These are phyloP conservation scores for Ceratina australensis DNA, from an alignment of 1,140 invertebrate species.

Conservation along the genomic window DNA sequence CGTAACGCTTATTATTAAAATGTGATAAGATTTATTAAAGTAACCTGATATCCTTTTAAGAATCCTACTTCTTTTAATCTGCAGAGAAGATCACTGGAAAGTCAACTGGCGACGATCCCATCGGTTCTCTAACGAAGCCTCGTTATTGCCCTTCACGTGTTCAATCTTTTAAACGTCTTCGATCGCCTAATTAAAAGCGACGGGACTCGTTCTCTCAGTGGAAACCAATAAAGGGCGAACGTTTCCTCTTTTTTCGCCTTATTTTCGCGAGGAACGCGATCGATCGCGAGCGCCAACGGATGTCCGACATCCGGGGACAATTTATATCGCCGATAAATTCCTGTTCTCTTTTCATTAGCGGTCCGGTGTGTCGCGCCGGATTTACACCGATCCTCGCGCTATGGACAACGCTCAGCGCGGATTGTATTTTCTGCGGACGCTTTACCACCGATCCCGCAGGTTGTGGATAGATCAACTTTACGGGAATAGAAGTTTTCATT, in stretches of 20 bases:
- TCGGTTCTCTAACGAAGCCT: constrained; percentile 39
- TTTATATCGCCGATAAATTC: constrained; percentile 77
- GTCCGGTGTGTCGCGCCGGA: constrained; percentile 59
- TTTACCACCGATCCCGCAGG: no score
- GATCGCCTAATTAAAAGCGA: constrained; percentile 59
- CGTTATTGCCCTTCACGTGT: constrained; percentile 32
- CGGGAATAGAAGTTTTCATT: not conserved
- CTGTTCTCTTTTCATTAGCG: constrained; percentile 76
- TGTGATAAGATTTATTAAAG: no score
- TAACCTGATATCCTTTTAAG: no score
- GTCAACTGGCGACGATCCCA: constrained; percentile 5
- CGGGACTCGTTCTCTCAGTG: not conserved
- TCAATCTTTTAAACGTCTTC: constrained; percentile 22
- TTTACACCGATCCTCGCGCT: constrained; percentile 18
- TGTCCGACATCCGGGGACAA: constrained; percentile 58
- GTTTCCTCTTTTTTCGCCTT: constrained; percentile 35
- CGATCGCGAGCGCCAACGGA: constrained; percentile 39
- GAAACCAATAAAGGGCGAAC: constrained; percentile 54
- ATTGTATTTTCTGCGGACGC: constrained; percentile 2
- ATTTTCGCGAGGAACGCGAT: constrained; percentile 36
- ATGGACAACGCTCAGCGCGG: not conserved
- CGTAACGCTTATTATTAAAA: no score
- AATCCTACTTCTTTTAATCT: not conserved
- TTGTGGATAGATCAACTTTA: no score
- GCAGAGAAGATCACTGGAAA: constrained; percentile 10